Evolutionary conservation across 1,140 invertebrate species (phyloP), one percentile per base, ranked within the genome.

Genomic region (Drosophila lini): DNA sequence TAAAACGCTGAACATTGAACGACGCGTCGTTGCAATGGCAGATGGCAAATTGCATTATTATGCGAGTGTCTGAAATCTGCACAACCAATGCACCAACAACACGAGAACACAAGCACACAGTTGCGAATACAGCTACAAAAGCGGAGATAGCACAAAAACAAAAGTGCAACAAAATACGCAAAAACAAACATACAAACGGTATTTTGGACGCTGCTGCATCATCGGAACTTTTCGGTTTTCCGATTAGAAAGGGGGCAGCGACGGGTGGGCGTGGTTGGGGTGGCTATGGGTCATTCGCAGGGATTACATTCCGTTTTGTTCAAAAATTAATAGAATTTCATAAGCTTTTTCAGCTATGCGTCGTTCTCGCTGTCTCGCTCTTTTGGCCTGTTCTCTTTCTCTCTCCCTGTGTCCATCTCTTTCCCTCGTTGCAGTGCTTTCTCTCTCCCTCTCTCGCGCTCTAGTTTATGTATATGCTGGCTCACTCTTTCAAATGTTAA

Each of bases 21-120:
- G 48, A 32, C 48, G 44, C 47, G 47, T 11, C 63, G 52, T 36
- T 60, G 34, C 61, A 55, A 55, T 78, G 83, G 77, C 80, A 84
- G 85, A 75, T 90, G 86, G 85, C 86, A 86, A 90, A 90, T 90
- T 90, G 86, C 85, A 90, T 91, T 91, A 91, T 90, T 90, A 91
- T 90, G 89, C 88, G 80, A 90, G 84, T 90, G 88, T 91, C 88
- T 90, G 88, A 82, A 91, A 81, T 88, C 88, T 91, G 88, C 74
- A 91, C 55, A 81, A 50, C 80, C 76, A 74, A 22, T 75, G 68
- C 52, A 73, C 65, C 22, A 69, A 53, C 25, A 78, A 61, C 53
- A 74, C 15, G 44, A 71, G 8, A 45, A 62, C 56, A 16, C 22
- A 57, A 38, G 56, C 41, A 34, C 16, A 48, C 41, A 44, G 31